phyloP scores from a whole-genome alignment of 2,797 vertebrate species.

The Synanceia verrucosa region DNA sequence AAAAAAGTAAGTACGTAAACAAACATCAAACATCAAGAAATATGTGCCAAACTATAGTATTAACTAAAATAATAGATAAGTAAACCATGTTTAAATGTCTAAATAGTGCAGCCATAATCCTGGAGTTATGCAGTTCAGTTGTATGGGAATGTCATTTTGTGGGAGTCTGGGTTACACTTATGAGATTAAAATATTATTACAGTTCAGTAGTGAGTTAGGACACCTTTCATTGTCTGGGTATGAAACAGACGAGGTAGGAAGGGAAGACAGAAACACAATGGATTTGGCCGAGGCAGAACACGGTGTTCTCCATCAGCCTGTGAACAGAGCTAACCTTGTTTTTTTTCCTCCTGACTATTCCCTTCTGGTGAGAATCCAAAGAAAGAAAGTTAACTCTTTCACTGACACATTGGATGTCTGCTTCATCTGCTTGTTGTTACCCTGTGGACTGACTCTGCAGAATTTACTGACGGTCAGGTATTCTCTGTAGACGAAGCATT shows the following conservation, averaged over 20 bases:
- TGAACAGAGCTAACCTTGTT: slow-evolving; percentile 68
- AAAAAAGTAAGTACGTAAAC: too few relatives aligned
- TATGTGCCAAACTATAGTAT: too few relatives aligned
- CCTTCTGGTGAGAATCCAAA: slow-evolving; percentile 58
- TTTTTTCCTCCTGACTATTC: slow-evolving; percentile 38
- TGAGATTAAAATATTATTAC: not conserved
- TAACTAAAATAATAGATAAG: too few relatives aligned
- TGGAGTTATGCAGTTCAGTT: too few relatives aligned
- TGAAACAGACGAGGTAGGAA: slow-evolving; percentile 24
- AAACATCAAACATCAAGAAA: too few relatives aligned
- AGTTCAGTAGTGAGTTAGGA: slow-evolving; percentile 15
- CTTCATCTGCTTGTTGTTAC: slow-evolving; percentile 22
- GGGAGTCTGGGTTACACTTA: not conserved
- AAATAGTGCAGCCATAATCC: too few relatives aligned
- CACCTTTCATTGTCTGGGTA: slow-evolving; percentile 33
- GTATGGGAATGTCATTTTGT: too few relatives aligned
- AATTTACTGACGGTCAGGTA: not conserved
- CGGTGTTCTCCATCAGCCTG: slow-evolving; percentile 78
- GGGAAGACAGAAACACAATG: slow-evolving; percentile 46
- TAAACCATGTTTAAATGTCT: too few relatives aligned
- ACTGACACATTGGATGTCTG: slow-evolving; percentile 25
- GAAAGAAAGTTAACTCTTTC: slow-evolving; percentile 74
- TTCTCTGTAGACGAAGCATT: slow-evolving; percentile 8
- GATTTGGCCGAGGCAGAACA: slow-evolving; percentile 47
- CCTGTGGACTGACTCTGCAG: slow-evolving; percentile 22